Conservation (phyloP, 2,888 invertebrate species). For the Crossocerus cetratus region DNA sequence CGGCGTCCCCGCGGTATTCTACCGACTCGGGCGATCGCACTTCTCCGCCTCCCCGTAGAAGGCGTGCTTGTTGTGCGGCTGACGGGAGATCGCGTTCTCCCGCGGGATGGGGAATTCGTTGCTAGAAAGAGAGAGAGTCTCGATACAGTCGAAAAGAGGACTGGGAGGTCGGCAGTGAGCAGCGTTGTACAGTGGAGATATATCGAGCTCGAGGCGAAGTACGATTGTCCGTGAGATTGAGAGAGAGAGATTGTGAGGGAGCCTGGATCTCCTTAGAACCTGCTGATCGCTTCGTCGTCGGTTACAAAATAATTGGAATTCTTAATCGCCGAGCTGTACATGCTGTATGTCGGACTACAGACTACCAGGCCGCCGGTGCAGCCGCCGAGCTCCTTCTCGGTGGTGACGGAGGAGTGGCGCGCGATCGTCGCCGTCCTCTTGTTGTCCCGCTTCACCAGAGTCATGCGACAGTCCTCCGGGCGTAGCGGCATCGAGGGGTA, state of each 20-base stretch:
- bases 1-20: no score
- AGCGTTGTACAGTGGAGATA: neutral
- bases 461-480: conserved; percentile 72
- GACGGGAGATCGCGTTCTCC: no score
- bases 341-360: conserved; percentile 72
- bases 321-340: conserved; percentile 72
- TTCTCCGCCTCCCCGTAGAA: no score
- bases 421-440: conserved; percentile 59
- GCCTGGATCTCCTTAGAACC: conserved; percentile 64
- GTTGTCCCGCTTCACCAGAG: conserved; percentile 67
- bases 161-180: neutral
- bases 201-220: conserved; percentile 21
- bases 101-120: neutral
- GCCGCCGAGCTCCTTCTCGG: conserved; percentile 66
- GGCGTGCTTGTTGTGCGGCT: no score
- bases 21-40: no score
- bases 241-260: conserved; percentile 11
- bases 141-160: neutral
- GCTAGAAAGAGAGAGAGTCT: neutral
- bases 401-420: conserved; percentile 70
- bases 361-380: conserved; percentile 65
- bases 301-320: conserved; percentile 70
- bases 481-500: conserved; percentile 75
- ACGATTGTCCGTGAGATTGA: conserved; percentile 47
- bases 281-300: conserved; percentile 74